Percentiles rank a stretch among this genome's conserved stretches.
These are phyloP conservation scores for Sarcophaga variegata DNA, from an alignment of 2,888 invertebrate species.

Conservation along the genomic window DNA sequence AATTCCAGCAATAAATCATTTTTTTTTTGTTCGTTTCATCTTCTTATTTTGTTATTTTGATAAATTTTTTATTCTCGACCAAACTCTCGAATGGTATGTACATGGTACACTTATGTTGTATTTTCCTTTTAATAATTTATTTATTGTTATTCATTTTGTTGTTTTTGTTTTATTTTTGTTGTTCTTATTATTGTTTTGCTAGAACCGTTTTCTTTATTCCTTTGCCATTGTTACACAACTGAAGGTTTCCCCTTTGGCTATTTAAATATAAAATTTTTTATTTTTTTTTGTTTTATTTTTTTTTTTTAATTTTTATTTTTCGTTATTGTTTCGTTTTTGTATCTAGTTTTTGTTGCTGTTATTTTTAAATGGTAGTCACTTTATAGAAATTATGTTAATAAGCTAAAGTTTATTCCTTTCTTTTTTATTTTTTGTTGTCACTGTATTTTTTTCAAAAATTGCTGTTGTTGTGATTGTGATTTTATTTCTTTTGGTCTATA, in stretches of 20 bases:
- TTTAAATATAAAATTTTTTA: conserved; percentile 36
- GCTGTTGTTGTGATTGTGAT: neutral
- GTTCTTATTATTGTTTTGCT: conserved; percentile 15
- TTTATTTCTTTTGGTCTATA: neutral
- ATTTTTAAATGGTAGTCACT: conserved; percentile 59
- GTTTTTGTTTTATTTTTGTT: neutral
- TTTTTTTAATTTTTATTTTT: too few species aligned
- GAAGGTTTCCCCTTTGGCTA: conserved; percentile 52
- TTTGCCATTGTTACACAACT: conserved; percentile 23
- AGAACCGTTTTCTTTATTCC: conserved; percentile 5
- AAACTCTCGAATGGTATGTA: conserved; percentile 37
- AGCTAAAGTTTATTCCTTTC: conserved; percentile 43
- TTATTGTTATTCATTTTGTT: conserved; percentile 40
- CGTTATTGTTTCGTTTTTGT: too few species aligned
- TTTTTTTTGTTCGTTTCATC: conserved; percentile 27
- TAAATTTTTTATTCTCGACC: conserved; percentile 4
- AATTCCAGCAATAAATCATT: conserved; percentile 54
- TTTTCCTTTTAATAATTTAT: conserved; percentile 19
- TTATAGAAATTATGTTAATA: conserved; percentile 66
- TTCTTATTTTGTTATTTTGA: conserved; percentile 4
- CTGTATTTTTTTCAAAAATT: neutral
- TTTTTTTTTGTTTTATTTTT: neutral
- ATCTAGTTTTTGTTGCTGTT: neutral
- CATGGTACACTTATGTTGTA: conserved; percentile 12
- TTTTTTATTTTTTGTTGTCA: conserved; percentile 11